Conservation (phyloP, 1,140 invertebrate genomes). For the Pygmarrhopalites habei region DNA sequence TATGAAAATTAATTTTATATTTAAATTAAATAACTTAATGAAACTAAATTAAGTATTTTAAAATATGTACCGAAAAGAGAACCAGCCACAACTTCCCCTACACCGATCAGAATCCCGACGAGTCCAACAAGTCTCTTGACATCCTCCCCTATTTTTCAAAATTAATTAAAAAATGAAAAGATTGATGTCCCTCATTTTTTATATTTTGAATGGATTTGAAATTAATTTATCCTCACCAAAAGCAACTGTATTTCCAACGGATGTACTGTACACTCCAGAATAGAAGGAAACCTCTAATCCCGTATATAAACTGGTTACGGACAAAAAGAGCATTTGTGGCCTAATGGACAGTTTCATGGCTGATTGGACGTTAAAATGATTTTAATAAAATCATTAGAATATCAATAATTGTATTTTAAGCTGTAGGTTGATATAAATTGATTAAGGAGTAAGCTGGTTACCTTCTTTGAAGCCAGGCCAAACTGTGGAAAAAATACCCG, state of each 20-base stretch:
- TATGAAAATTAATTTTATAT: too few species aligned
- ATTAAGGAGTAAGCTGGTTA: too few species aligned
- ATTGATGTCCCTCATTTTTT: slow-evolving; percentile 74
- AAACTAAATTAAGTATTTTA: too few species aligned
- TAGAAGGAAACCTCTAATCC: slow-evolving; percentile 88
- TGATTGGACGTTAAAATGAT: too few species aligned
- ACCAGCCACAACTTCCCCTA: slow-evolving; percentile 86
- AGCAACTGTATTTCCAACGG: too few species aligned
- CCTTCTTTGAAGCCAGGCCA: slow-evolving; percentile 43
- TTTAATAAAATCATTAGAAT: too few species aligned
- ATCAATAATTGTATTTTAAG: too few species aligned
- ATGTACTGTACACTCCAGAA: slow-evolving; percentile 72
- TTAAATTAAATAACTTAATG: too few species aligned
- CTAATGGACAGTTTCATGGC: slow-evolving; percentile 70
- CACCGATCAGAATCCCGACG: slow-evolving; percentile 84
- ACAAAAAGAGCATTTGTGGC: slow-evolving; percentile 78
- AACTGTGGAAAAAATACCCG: background rate
- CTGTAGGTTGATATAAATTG: too few species aligned
- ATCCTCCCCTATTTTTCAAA: slow-evolving; percentile 69
- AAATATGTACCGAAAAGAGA: slow-evolving; percentile 80
- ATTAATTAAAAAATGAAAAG: too few species aligned
- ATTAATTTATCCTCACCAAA: too few species aligned
- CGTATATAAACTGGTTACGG: slow-evolving; percentile 81
- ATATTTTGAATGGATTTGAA: slow-evolving; percentile 47
- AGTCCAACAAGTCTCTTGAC: slow-evolving; percentile 79